A percentile compares a stretch with the other conserved stretches of the same genome.
Evolutionary conservation across 2,888 invertebrate genomes (phyloP).

Genomic region (Fabriciana adippe): DNA sequence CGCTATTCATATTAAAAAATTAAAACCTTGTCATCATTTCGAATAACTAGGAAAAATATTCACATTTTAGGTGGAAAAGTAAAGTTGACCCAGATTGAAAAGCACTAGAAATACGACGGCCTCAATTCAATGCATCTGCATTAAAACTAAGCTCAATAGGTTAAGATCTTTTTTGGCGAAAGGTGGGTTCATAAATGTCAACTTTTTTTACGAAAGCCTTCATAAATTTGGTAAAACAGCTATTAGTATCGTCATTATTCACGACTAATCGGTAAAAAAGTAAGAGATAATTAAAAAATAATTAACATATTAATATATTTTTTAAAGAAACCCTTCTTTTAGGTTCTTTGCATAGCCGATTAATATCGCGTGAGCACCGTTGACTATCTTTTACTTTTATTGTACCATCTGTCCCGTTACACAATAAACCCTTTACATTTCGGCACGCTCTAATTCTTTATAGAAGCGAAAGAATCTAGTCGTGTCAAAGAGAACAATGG

Average conservation of each 20-base stretch:
- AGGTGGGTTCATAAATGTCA: neutral
- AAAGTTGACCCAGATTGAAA: conserved; percentile 18
- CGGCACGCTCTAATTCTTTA: conserved; percentile 26
- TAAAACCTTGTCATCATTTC: conserved; percentile 12
- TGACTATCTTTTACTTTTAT: neutral
- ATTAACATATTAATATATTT: too few relatives aligned
- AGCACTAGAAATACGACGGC: conserved; percentile 14
- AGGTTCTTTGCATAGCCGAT: neutral
- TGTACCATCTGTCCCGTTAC: conserved; percentile 18
- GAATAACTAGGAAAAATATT: conserved; percentile 3
- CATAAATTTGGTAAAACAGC: too few relatives aligned
- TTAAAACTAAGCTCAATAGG: conserved; percentile 14
- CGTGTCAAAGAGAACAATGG: conserved; percentile 14
- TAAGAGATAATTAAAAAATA: too few relatives aligned
- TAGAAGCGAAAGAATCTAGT: conserved; percentile 9
- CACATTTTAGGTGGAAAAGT: conserved; percentile 10
- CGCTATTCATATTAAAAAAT: neutral
- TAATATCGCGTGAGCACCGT: conserved; percentile 5
- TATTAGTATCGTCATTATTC: too few relatives aligned
- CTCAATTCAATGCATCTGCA: conserved; percentile 15
- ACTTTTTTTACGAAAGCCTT: too few relatives aligned
- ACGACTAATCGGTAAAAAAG: too few relatives aligned
- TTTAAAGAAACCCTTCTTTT: neutral
- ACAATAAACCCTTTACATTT: conserved; percentile 17
- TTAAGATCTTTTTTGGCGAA: conserved; percentile 5